Percentiles rank a stretch among this genome's conserved stretches.
Evolutionary conservation across 2,888 invertebrate species (phyloP).

Genomic region (Parascotia fuliginaria): DNA sequence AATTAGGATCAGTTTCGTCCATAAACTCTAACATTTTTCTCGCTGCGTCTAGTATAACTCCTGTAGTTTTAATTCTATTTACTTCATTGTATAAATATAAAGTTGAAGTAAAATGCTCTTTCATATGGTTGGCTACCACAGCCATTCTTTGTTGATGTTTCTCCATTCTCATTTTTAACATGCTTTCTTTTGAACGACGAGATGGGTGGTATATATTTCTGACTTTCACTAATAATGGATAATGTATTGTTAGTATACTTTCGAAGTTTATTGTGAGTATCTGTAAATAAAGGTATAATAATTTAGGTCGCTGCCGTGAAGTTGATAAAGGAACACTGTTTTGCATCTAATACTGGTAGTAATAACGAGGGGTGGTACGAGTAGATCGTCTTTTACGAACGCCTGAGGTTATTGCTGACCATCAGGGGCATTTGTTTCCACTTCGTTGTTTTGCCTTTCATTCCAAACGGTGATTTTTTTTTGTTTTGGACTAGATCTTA

Average conservation of each 20-base stretch:
- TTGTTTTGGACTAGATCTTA: too few species aligned
- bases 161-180: background rate
- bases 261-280: background rate
- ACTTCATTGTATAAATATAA: slow-evolving; percentile 14
- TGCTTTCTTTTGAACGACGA: background rate
- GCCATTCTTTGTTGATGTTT: background rate
- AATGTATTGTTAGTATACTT: background rate
- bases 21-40: background rate
- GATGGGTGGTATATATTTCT: background rate
- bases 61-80: slow-evolving; percentile 6
- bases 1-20: background rate
- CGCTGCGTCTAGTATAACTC: background rate
- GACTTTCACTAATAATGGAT: background rate
- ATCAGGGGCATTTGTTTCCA: too few species aligned
- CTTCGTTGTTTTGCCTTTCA: too few species aligned
- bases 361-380: too few species aligned
- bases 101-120: slow-evolving; percentile 3
- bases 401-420: too few species aligned
- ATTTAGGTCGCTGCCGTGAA: background rate
- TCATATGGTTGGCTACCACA: slow-evolving; percentile 4
- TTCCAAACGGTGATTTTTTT: too few species aligned
- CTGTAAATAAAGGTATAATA: background rate
- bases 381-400: too few species aligned
- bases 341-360: too few species aligned
- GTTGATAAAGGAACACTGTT: too few species aligned